These are phyloP conservation scores for Venustaconcha ellipsiformis DNA, from an alignment of 1,140 invertebrate genomes.

Conservation along the genomic window DNA sequence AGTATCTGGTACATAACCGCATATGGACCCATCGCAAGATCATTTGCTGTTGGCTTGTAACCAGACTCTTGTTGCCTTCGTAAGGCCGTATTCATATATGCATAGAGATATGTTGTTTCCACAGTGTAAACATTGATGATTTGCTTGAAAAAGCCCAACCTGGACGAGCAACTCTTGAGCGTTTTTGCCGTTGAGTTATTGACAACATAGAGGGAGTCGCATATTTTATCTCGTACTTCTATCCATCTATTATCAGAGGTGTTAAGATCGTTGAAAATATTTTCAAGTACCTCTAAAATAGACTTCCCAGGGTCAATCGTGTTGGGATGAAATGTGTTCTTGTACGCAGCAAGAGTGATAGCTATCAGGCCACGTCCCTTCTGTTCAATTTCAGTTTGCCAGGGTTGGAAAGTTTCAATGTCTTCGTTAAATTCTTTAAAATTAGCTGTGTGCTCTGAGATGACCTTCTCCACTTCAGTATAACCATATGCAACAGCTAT, in stretches of 20 bases:
- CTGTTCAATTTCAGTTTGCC: background rate
- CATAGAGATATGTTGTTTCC: conserved; percentile 14
- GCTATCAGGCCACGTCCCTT: background rate
- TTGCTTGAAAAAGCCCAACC: background rate
- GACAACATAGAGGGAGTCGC: conserved; percentile 7
- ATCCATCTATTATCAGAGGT: background rate
- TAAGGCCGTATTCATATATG: conserved; percentile 12
- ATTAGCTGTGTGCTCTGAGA: background rate
- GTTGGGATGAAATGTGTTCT: conserved; percentile 11
- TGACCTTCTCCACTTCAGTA: conserved; percentile 1
- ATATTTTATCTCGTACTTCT: conserved; percentile 5
- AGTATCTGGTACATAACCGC: conserved; percentile 20
- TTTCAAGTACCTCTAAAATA: background rate
- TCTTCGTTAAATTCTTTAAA: background rate
- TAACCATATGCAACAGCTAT: conserved; percentile 9
- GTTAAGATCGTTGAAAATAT: conserved; percentile 10
- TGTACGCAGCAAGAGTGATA: conserved; percentile 13
- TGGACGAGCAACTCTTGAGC: background rate
- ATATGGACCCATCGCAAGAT: conserved; percentile 15
- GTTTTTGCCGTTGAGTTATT: background rate
- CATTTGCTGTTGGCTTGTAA: conserved; percentile 14
- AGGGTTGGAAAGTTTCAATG: background rate
- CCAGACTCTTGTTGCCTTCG: conserved; percentile 5
- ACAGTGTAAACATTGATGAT: conserved; percentile 10
- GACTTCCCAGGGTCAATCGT: background rate